phyloP scores from a whole-genome alignment of 2,113 vertebrate genomes.

The Xiphorhynchus elegans region DNA sequence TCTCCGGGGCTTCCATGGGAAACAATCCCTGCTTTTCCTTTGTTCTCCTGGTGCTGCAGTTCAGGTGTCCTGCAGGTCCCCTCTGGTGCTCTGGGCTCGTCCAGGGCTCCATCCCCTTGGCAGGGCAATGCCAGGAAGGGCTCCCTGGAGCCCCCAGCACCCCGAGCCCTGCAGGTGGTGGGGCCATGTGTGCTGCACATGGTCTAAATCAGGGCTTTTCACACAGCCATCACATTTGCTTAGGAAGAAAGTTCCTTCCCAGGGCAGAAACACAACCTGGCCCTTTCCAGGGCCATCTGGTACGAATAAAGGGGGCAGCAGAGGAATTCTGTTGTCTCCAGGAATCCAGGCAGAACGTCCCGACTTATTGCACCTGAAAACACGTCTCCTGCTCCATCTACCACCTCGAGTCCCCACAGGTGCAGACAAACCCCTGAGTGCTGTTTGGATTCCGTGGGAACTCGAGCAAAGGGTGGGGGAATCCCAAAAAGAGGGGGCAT shows the following conservation, averaged over 20 bases:
- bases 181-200: conserved; percentile 33
- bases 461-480: background rate
- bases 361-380: conserved; percentile 24
- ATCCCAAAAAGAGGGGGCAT: background rate
- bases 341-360: background rate
- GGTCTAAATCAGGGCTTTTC: background rate
- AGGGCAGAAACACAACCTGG: background rate
- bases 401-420: background rate
- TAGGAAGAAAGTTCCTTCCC: background rate
- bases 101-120: background rate
- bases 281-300: conserved; percentile 9
- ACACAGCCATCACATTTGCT: conserved; percentile 16
- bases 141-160: background rate
- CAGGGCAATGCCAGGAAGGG: background rate
- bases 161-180: background rate
- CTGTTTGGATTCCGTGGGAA: background rate
- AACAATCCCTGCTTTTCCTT: background rate
- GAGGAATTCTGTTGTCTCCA: background rate
- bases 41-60: background rate
- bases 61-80: background rate
- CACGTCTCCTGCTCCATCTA: background rate
- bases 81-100: background rate
- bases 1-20: background rate
- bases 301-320: background rate
- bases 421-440: background rate